A percentile compares a stretch with the other conserved stretches of the same genome.
phyloP scores from a whole-genome alignment of 2,113 vertebrate species.

The Anoura caudifer region DNA sequence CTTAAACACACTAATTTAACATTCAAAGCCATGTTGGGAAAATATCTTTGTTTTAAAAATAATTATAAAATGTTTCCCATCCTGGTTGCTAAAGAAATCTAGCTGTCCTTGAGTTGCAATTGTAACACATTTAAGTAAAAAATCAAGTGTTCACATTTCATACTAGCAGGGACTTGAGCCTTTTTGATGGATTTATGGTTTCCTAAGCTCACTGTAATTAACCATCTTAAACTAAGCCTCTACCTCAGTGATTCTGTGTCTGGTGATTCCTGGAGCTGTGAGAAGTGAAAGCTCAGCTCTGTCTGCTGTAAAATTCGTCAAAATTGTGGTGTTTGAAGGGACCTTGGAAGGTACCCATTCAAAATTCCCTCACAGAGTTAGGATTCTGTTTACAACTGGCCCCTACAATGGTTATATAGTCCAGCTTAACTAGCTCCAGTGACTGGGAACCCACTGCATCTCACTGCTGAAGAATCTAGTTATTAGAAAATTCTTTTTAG shows the following conservation, averaged over 20 bases:
- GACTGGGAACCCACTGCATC: not conserved
- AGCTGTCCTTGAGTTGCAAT: not conserved
- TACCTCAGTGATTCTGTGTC: not conserved
- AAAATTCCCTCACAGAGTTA: not conserved
- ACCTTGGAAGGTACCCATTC: not conserved
- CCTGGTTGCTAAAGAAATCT: conserved; percentile 14
- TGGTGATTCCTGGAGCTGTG: not conserved
- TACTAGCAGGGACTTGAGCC: not conserved
- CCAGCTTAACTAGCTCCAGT: not conserved
- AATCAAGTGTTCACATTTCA: not conserved
- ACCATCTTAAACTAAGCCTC: not conserved
- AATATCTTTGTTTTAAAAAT: not conserved
- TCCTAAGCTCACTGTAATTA: not conserved
- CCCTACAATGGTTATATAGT: not conserved
- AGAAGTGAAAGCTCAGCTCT: not conserved
- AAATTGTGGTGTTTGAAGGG: not conserved
- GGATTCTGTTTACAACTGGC: not conserved
- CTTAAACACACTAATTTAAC: not conserved
- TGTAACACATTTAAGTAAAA: not conserved
- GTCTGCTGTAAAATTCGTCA: not conserved
- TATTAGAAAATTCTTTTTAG: not conserved
- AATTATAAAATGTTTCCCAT: not conserved
- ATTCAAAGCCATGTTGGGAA: not conserved
- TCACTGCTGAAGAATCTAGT: not conserved
- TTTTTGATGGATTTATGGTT: not conserved